phyloP scores from a whole-genome alignment of 1,140 invertebrate species.

The Eriocheir sinensis region DNA sequence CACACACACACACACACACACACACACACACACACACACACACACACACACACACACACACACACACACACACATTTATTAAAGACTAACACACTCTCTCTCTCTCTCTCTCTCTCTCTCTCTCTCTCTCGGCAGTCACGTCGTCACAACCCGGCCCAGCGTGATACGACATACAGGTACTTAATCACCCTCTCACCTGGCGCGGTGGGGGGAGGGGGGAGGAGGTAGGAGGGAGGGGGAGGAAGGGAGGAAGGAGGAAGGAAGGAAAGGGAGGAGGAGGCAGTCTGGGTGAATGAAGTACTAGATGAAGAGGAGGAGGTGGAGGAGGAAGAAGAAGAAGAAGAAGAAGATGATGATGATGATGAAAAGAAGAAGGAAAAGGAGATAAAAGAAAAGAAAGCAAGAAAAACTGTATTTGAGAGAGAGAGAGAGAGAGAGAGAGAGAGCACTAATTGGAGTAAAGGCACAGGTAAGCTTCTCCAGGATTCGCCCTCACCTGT shows the following conservation, averaged over 20 bases:
- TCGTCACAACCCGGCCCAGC: not conserved
- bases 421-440: not conserved
- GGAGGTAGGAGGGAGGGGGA: not conserved
- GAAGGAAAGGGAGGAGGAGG: not conserved
- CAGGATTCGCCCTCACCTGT: too few species aligned
- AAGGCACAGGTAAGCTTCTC: too few species aligned
- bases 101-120: conserved; percentile 22
- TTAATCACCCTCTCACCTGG: conserved; percentile 12
- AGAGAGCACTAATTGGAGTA: not conserved
- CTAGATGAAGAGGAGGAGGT: too few species aligned
- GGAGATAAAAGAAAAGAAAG: too few species aligned
- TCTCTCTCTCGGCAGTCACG: not conserved
- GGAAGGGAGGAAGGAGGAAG: not conserved
- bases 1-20: conserved; percentile 14
- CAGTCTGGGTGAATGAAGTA: too few species aligned
- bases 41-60: not conserved
- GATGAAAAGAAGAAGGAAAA: too few species aligned
- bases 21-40: conserved; percentile 14
- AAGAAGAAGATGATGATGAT: too few species aligned
- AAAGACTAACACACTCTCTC: not conserved
- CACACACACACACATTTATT: not conserved
- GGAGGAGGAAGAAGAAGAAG: too few species aligned
- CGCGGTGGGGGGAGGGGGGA: not conserved
- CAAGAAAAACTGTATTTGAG: too few species aligned
- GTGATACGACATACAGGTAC: not conserved